Evolutionary conservation across 2,113 vertebrate species (phyloP).

Genomic region (Fulica atra): DNA sequence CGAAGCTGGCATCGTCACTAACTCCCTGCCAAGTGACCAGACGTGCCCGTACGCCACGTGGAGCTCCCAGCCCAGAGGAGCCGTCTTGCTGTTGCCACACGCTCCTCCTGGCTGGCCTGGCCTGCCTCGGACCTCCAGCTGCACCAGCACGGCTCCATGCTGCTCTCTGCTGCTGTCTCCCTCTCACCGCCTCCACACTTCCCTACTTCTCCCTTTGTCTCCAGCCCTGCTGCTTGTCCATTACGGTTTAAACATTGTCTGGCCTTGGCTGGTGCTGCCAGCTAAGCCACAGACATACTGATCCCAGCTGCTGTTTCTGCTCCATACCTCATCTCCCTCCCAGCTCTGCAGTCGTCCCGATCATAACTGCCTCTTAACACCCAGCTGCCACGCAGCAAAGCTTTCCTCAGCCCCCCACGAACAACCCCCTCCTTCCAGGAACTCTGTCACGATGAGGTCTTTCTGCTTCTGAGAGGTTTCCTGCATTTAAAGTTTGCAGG

Average conservation of each 20-base stretch:
- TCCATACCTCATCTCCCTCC: neutral
- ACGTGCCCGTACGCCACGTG: accelerated
- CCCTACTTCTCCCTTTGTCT: neutral
- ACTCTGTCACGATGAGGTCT: accelerated
- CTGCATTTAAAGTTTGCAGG: neutral
- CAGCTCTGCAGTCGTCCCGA: neutral
- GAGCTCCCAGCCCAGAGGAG: neutral
- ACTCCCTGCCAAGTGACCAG: neutral
- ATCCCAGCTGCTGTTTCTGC: neutral
- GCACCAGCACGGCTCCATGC: conserved; percentile 67
- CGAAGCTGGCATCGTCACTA: neutral
- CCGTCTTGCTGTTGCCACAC: accelerated
- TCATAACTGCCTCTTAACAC: neutral
- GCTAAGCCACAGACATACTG: neutral
- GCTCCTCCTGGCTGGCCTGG: neutral
- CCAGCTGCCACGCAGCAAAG: accelerated
- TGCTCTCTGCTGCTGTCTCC: conserved; percentile 79
- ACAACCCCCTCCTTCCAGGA: neutral
- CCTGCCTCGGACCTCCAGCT: neutral
- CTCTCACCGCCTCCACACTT: neutral
- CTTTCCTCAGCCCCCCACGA: neutral
- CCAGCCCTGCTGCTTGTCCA: neutral
- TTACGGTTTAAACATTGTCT: neutral
- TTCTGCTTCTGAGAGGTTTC: neutral
- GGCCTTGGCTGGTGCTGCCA: neutral